phyloP scores from a whole-genome alignment of 2,888 invertebrate genomes.

The Conus canariensis region DNA sequence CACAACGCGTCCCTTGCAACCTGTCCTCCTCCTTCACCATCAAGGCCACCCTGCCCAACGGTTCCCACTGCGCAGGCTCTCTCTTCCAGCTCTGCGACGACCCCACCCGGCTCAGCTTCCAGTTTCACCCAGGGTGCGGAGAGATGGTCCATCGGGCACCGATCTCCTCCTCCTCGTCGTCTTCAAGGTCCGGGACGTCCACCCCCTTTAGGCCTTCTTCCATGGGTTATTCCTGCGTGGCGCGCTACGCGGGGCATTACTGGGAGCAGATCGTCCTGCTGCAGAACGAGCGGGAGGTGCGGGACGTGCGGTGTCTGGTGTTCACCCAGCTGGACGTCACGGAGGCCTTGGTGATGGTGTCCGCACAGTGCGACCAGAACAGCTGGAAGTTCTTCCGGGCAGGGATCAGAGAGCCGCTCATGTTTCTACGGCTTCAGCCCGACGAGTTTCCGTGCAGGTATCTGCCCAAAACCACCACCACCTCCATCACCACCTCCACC shows the following conservation, averaged over 20 bases:
- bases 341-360: slow-evolving; percentile 58
- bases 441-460: slow-evolving; percentile 59
- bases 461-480: slow-evolving; percentile 50
- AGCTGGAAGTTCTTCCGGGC: slow-evolving; percentile 62
- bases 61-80: slow-evolving; percentile 58
- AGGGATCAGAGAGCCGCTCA: slow-evolving; percentile 57
- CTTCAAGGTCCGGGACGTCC: background rate
- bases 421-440: slow-evolving; percentile 54
- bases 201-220: background rate
- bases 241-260: slow-evolving; percentile 62
- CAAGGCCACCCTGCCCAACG: slow-evolving; percentile 55
- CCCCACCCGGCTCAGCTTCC: slow-evolving; percentile 58
- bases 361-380: slow-evolving; percentile 65
- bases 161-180: background rate
- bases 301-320: slow-evolving; percentile 46
- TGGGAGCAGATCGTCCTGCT: slow-evolving; percentile 60
- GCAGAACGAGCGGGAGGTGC: slow-evolving; percentile 51
- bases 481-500: background rate
- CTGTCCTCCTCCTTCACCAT: slow-evolving; percentile 57
- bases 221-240: slow-evolving; percentile 61
- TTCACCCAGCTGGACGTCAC: slow-evolving; percentile 60
- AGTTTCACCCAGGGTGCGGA: slow-evolving; percentile 52
- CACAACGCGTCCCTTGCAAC: slow-evolving; percentile 57
- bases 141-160: background rate
- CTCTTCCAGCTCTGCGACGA: slow-evolving; percentile 65